Conservation (phyloP, 1,140 invertebrate species). For the Macrobrachium nipponense region DNA sequence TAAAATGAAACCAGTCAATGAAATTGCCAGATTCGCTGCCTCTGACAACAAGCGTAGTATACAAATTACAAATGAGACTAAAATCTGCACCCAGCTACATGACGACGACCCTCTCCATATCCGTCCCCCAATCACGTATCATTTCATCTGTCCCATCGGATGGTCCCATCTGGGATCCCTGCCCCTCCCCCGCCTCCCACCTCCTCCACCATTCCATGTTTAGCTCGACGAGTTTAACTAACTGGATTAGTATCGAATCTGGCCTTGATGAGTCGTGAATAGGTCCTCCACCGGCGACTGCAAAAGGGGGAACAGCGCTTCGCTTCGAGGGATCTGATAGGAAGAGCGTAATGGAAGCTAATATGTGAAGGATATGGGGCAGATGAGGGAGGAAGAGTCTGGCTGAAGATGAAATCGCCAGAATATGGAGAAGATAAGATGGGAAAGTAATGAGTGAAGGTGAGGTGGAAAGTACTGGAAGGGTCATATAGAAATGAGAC, state of each 20-base stretch:
- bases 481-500: too few species aligned
- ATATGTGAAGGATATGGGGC: too few species aligned
- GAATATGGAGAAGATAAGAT: too few species aligned
- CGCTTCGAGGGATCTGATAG: not conserved
- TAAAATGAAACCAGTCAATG: too few species aligned
- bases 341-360: not conserved
- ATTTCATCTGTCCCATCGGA: not conserved
- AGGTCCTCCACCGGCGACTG: not conserved
- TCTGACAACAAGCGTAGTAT: too few species aligned
- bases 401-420: not conserved
- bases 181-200: not conserved
- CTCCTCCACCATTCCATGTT: not conserved
- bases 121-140: not conserved
- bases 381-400: not conserved
- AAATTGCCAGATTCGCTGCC: too few species aligned
- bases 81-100: too few species aligned
- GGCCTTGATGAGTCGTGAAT: constrained; percentile 13
- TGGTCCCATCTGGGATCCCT: not conserved
- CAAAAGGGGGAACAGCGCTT: not conserved
- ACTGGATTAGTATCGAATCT: constrained; percentile 32
- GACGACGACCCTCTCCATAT: not conserved
- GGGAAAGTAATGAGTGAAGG: too few species aligned
- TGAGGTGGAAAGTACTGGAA: too few species aligned
- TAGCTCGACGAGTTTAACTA: constrained; percentile 25
- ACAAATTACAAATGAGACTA: too few species aligned